Evolutionary conservation across 2,797 vertebrate genomes (phyloP).

Genomic region (Perodicticus potto): DNA sequence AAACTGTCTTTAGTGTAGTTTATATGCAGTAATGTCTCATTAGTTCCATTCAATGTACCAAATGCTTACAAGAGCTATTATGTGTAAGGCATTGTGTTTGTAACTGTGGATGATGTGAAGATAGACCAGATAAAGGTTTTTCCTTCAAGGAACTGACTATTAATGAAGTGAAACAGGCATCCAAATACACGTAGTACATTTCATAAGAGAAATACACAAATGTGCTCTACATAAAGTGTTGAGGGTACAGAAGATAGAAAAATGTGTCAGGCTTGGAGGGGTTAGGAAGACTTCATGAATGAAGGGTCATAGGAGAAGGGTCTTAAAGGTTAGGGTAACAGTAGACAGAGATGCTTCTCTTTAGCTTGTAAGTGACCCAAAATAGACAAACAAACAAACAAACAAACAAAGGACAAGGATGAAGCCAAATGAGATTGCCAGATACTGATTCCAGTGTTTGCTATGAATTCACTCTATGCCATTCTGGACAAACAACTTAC

Average conservation of each 20-base stretch:
- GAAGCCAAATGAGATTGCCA: neutral
- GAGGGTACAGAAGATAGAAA: neutral
- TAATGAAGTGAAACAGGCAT: neutral
- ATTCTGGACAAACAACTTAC: neutral
- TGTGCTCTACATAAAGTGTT: neutral
- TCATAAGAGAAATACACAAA: neutral
- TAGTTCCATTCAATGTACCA: neutral
- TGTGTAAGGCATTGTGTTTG: neutral
- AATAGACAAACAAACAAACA: neutral
- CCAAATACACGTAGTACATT: conserved; percentile 12
- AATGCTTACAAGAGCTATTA: neutral
- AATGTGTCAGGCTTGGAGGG: neutral
- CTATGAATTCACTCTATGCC: neutral
- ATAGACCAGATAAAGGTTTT: neutral
- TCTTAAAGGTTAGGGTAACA: too few relatives aligned
- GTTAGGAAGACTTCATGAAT: neutral
- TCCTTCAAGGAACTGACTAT: neutral
- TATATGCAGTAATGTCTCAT: neutral
- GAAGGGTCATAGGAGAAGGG: neutral
- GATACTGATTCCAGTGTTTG: neutral
- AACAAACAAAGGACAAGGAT: neutral
- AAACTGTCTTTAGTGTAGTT: neutral
- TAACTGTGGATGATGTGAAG: neutral
- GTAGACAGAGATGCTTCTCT: neutral
- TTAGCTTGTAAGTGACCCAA: neutral